Base-by-base conservation (phyloP, 1,140 invertebrate species). In the Ceratina australensis region DNA sequence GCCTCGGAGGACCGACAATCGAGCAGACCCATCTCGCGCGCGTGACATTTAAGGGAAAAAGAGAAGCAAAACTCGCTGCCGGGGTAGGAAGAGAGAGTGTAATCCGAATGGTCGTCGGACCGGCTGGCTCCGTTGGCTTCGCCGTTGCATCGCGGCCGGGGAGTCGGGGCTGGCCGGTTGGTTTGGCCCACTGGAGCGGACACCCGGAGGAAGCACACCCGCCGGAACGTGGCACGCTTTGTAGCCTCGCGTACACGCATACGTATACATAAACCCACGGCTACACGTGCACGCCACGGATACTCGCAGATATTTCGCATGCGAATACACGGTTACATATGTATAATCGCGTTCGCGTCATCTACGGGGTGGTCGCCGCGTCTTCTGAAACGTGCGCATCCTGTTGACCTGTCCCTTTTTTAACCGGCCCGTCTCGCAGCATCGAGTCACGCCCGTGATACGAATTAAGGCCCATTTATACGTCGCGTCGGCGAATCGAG, bases 131-230 rank as follows among this genome's bases (percentile, higher is more conserved):
- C 28, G 28, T 33, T 33, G 28, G 28, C 28, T 33, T n/a, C 28
- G 28, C 28, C 28, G 28, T 33, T 33, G 28, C 22, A 67, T 87
- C 61, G 84, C 74, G 78, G 88, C 78, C 87, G 2, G 50, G 47
- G 7, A 82, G 88, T 87, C 80, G 88, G 88, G 88, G 89, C 84
- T 90, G 89, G 89, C 88, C 89, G 89, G 86, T 88, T 90, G 89
- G 90, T 88, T 90, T 92, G 91, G 91, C 91, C 91, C 91, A 92
- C 83, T 92, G 91, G 91, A 92, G 91, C 91, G 91, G 84, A 92
- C 90, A 92, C 91, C 91, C 91, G 91, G 91, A 92, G 91, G 91
- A 92, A 92, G 90, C 91, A 91, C 90, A 88, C 85, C 90, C 90
- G 90, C 87, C 91, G 88, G 91, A 91, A 91, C 89, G 89, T 91